Base-by-base conservation (phyloP, 1,140 invertebrate species). In the Carcinoscorpius rotundicauda region DNA sequence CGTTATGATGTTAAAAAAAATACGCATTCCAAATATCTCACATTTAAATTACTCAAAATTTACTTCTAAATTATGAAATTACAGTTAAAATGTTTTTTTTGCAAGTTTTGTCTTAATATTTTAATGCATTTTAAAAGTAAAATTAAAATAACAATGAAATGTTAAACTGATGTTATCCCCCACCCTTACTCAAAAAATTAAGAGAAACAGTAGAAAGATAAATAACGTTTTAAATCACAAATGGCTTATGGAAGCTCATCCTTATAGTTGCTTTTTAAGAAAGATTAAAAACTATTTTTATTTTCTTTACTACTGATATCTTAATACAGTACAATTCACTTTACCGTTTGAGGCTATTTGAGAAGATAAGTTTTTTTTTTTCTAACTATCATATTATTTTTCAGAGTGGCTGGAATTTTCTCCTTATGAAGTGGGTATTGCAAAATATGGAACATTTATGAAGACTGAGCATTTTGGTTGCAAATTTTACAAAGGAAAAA, bases 351-450 rank as follows among this genome's bases (percentile, higher is more conserved):
- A 29, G 29, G 29, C 29, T 29, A 29, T 29, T 69, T 62, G 3
- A n/a, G 53, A n/a, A n/a, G 53, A 55, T 55, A 48, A n/a, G 29
- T 29, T 29, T 29, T 29, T 29, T 29, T 29, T 29, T 29, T 29
- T n/a, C n/a, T 29, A 29, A 29, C 29, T 29, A 29, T 29, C 29
- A 29, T 62, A 64, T 71, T 58, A 64, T 73, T 48, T 53, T 29
- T n/a, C 65, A 79, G 80, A 81, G 72, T 81, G 80, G 80, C 73
- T 81, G 3, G 80, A 81, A 68, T 81, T 81, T 72, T 75, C 76
- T 5, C 80, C 80, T 0, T 81, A 75, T 69, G 80, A 81, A 71
- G 78, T 81, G 60, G 78, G 79, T 50, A 76, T 81, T 64, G 76
- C 79, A 48, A 81, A 81, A 65, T 81, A 81, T 72, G 80, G 79